Base-by-base conservation (phyloP, 2,888 invertebrate species). In the Crepidodera aurea region DNA sequence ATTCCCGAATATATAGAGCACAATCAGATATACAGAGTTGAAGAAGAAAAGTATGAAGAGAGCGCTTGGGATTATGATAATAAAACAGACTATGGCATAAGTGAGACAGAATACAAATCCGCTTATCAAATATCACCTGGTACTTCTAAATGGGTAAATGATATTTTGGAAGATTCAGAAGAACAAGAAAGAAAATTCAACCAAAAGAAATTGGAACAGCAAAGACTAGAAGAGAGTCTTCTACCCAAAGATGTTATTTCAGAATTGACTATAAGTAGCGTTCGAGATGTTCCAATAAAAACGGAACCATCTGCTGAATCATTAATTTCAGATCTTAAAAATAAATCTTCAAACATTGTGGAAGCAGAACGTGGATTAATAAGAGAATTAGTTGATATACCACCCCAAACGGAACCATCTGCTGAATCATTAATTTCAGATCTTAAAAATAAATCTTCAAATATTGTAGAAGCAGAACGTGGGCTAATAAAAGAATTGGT, bases 71-170 rank as follows among this genome's bases (percentile, higher is more conserved):
- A 71, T 50, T 73, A 71, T 44, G 69, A 63, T 19, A 73, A 72
- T 65, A 51, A 64, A 19, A 12, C 48, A n/a, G 69, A 72, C 25
- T 74, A 74, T 34, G 70, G 62, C 18, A 66, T 71, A 34, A 56
- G 46, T 40, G 72, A 71, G 1, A 29, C 16, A 27, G 71, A 75
- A 34, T 69, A 67, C 16, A 71, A 74, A 51, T 61, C 72, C n/a
- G 73, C 69, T 50, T 75, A 72, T 56, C 75, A 75, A 65, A 73
- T 75, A 56, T 75, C 77, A 27, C 70, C 74, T 7, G 79, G 78
- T 64, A 73, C 71, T 8, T 77, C 73, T 51, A 76, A 75, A 44
- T 80, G 79, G 80, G 74, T 77, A 3, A 74, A 75, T 60, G 73
- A 77, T 66, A 77, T 79, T 61, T 60, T 77, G 3, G 65, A 73